These are phyloP conservation scores for Pelmatolapia mariae DNA, from an alignment of 2,113 vertebrate species.

Conservation along the genomic window DNA sequence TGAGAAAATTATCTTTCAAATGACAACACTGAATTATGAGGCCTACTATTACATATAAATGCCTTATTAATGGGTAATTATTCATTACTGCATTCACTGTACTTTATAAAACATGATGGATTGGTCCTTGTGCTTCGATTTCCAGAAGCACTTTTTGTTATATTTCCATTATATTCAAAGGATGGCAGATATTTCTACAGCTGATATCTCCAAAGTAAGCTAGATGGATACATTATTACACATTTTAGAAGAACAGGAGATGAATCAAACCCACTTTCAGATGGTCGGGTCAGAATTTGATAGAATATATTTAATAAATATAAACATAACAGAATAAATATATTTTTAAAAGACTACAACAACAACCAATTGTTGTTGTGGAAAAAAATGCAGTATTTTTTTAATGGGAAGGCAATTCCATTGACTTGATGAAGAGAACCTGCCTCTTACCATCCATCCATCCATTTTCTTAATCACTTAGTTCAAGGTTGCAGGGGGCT, in stretches of 20 bases:
- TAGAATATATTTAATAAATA: not conserved
- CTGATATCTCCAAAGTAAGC: not conserved
- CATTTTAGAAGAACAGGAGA: not conserved
- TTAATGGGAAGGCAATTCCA: not conserved
- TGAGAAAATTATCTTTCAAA: not conserved
- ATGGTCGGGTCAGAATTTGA: not conserved
- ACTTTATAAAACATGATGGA: not conserved
- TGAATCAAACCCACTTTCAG: not conserved
- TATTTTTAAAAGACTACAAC: not conserved
- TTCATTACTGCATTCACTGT: not conserved
- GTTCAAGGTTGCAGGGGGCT: not conserved
- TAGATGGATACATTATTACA: not conserved
- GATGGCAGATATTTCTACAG: not conserved
- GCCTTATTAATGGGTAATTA: not conserved
- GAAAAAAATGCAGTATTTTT: not conserved
- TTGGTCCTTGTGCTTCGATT: not conserved
- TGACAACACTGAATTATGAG: not conserved
- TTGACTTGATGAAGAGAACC: not conserved
- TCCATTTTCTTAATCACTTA: not conserved
- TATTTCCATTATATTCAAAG: not conserved
- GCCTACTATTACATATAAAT: not conserved
- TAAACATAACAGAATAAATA: not conserved
- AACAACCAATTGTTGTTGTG: not conserved
- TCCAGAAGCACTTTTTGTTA: not conserved
- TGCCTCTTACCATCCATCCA: not conserved